phyloP scores from a whole-genome alignment of 2,888 invertebrate genomes.

The Leucophora obtusa region DNA sequence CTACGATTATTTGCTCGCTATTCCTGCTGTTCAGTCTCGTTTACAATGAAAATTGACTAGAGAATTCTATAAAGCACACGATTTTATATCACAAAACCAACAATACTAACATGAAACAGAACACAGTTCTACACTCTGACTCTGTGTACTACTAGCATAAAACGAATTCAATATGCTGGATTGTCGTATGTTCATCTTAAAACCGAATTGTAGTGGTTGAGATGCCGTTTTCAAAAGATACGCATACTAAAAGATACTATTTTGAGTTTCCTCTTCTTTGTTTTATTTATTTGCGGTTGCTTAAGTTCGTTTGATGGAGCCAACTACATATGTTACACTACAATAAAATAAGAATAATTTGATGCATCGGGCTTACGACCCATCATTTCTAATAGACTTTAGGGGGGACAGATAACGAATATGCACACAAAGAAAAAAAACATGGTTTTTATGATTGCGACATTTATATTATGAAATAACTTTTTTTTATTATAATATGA shows the following conservation, averaged over 20 bases:
- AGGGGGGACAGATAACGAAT: too few species aligned
- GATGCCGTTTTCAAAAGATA: background rate
- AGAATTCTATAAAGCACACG: conserved; percentile 47
- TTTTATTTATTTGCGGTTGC: background rate
- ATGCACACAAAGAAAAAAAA: too few species aligned
- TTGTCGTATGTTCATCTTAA: conserved; percentile 37
- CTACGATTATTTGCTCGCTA: conserved; percentile 11
- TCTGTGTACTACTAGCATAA: conserved; percentile 4
- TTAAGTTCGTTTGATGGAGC: background rate
- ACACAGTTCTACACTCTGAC: conserved; percentile 3
- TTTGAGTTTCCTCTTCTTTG: background rate
- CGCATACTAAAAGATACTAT: background rate
- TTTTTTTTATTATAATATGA: too few species aligned
- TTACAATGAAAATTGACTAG: conserved; percentile 57
- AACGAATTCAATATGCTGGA: conserved; percentile 21
- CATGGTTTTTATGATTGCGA: too few species aligned
- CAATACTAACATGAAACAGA: conserved; percentile 9
- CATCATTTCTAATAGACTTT: too few species aligned
- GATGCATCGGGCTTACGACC: too few species aligned
- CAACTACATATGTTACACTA: background rate
- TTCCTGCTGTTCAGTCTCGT: conserved; percentile 48
- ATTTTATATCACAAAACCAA: conserved; percentile 55
- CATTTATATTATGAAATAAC: too few species aligned
- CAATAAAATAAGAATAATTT: too few species aligned
- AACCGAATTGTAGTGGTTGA: background rate